phyloP scores from a whole-genome alignment of 2,113 vertebrate species.

The Tichodroma muraria region DNA sequence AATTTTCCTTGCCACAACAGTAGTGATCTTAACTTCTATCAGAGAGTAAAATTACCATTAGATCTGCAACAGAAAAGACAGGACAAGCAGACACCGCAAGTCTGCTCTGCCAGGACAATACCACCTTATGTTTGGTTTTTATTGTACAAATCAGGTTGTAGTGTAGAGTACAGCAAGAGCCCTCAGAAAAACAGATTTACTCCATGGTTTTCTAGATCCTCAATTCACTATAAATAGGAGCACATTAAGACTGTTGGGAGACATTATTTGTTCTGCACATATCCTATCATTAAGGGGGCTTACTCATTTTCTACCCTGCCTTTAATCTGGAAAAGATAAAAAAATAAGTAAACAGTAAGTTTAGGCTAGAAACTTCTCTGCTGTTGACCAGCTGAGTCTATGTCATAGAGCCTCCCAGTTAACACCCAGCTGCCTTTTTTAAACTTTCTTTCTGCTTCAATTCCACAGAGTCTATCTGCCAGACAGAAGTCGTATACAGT shows the following conservation, averaged over 20 bases:
- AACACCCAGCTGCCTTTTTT: not conserved
- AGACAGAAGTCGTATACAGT: not conserved
- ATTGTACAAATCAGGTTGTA: not conserved
- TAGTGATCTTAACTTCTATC: constrained; percentile 5
- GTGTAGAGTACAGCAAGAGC: fast-evolving
- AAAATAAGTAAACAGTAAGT: not conserved
- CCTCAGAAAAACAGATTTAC: not conserved
- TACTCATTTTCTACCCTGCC: not conserved
- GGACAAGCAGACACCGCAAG: not conserved
- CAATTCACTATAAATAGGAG: not conserved
- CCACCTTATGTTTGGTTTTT: not conserved
- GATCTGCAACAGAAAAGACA: not conserved
- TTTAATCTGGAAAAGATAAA: not conserved
- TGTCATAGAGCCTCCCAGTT: not conserved
- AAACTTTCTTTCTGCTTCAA: not conserved
- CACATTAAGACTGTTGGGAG: not conserved
- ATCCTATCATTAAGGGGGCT: not conserved
- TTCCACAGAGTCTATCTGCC: not conserved
- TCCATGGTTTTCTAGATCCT: not conserved
- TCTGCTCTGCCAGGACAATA: not conserved
- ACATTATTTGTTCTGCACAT: not conserved
- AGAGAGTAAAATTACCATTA: not conserved
- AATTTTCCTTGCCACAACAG: not conserved
- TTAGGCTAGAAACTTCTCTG: not conserved
- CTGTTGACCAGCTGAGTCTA: not conserved